Evolutionary conservation across 2,888 invertebrate genomes (phyloP).

Genomic region (Macaria notata): DNA sequence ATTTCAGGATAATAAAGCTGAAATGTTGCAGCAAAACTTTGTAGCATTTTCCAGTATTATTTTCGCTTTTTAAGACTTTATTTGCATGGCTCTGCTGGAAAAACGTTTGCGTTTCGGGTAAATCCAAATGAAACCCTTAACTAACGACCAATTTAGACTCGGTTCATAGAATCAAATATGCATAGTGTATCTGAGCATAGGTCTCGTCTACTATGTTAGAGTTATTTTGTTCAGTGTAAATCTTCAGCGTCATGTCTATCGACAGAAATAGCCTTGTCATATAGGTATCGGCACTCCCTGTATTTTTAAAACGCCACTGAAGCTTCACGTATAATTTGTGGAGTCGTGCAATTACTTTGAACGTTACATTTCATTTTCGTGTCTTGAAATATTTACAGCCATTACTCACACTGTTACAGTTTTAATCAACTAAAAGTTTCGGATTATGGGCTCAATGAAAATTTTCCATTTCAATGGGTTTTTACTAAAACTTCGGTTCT

Average conservation of each 20-base stretch:
- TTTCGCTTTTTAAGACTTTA: no score
- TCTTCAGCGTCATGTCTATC: no score
- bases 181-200: no score
- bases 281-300: constrained; percentile 1
- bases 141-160: no score
- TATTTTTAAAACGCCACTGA: constrained; percentile 9
- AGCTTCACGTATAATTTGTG: constrained; percentile 15
- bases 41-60: constrained; percentile 2
- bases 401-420: constrained; percentile 25
- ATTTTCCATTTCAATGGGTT: constrained; percentile 29
- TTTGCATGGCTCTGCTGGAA: no score
- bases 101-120: no score
- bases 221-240: no score
- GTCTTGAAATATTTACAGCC: constrained; percentile 21
- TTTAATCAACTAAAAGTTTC: constrained; percentile 38
- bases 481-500: constrained; percentile 33
- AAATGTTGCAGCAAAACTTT: constrained; percentile 14
- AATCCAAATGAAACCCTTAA: no score
- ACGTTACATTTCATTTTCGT: constrained; percentile 22
- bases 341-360: constrained; percentile 20
- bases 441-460: constrained; percentile 30
- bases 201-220: no score
- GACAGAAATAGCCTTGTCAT: neutral
- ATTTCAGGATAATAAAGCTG: constrained; percentile 16
- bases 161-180: no score